These are phyloP conservation scores for Alexandromys fortis DNA, from an alignment of 2,113 vertebrate genomes.

Conservation along the genomic window DNA sequence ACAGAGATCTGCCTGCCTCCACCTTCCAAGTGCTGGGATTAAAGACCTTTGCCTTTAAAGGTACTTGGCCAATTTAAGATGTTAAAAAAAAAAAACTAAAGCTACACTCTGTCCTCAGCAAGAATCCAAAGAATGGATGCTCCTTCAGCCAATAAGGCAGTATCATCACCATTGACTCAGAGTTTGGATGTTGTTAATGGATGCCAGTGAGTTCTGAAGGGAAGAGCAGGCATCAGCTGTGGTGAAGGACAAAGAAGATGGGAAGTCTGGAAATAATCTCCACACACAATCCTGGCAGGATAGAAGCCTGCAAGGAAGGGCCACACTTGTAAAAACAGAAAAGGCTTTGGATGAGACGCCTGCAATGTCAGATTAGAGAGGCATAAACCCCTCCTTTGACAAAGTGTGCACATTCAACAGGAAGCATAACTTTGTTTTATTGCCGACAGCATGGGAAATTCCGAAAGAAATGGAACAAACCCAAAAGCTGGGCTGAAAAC, in stretches of 20 bases:
- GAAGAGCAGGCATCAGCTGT: neutral
- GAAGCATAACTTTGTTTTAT: neutral
- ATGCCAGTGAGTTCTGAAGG: neutral
- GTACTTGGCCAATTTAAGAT: neutral
- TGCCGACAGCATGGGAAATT: neutral
- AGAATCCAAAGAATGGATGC: neutral
- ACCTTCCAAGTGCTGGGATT: neutral
- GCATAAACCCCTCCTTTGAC: neutral
- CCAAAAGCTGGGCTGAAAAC: neutral
- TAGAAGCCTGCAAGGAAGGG: neutral
- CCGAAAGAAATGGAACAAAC: neutral
- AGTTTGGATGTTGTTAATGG: neutral
- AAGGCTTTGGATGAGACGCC: neutral
- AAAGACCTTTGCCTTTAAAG: neutral
- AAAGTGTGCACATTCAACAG: neutral
- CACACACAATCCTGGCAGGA: neutral
- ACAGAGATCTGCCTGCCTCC: neutral
- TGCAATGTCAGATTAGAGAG: neutral
- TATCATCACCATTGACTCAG: neutral
- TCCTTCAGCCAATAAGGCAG: constrained; percentile 13
- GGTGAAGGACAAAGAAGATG: neutral
- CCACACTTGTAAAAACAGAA: neutral
- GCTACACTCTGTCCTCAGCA: constrained; percentile 7
- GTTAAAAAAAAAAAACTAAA: constrained; percentile 4
- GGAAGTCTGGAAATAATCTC: neutral